Evolutionary conservation across 2,113 vertebrate genomes (phyloP).

Genomic region (Syngnathoides biaculeatus): DNA sequence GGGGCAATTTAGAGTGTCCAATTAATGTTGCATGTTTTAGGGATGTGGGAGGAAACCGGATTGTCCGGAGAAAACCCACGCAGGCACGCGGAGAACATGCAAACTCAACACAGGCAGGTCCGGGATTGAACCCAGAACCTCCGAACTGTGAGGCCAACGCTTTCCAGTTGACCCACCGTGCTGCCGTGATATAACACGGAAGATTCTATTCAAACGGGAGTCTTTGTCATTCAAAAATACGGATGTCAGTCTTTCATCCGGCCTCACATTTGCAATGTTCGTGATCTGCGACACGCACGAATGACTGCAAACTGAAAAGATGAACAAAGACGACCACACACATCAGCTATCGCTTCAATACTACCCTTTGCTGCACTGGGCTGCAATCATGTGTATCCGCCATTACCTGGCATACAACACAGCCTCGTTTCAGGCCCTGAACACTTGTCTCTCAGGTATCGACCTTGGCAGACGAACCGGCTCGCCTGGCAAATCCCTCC

Average conservation of each 20-base stretch:
- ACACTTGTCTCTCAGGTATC: conserved; percentile 53
- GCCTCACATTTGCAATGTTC: neutral
- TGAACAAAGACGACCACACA: neutral
- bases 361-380: neutral
- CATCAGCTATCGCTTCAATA: neutral
- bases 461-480: conserved; percentile 49
- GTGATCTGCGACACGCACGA: neutral
- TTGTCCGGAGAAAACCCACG: no score
- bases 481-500: conserved; percentile 53
- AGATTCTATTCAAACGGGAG: neutral
- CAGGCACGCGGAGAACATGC: no score
- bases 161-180: no score
- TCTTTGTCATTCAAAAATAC: neutral
- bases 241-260: neutral
- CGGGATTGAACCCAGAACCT: no score
- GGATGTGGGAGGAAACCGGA: no score
- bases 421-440: conserved; percentile 12
- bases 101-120: no score
- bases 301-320: neutral
- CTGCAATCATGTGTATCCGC: neutral
- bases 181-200: neutral
- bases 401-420: conserved; percentile 64
- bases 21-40: no score
- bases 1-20: no score
- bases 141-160: no score